A percentile compares a stretch with the other conserved stretches of the same genome.
Evolutionary conservation across 2,797 vertebrate genomes (phyloP).

Genomic region (Rhinella marina): DNA sequence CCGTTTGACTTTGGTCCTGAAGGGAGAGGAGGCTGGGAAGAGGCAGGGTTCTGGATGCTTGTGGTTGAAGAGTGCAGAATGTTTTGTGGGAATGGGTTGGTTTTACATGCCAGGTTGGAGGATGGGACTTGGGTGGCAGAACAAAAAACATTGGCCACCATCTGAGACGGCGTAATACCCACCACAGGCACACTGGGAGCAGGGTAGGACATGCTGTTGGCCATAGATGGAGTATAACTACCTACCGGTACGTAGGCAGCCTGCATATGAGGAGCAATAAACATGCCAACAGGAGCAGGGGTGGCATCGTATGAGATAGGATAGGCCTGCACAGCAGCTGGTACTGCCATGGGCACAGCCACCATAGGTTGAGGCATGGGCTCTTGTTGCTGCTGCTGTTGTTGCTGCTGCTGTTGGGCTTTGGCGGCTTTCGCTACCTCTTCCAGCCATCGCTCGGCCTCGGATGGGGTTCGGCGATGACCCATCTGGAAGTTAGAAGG

Average conservation of each 20-base stretch:
- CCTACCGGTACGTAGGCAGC: slow-evolving; percentile 81
- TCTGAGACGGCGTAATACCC: slow-evolving; percentile 92
- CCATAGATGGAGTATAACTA: slow-evolving; percentile 78
- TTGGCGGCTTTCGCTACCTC: slow-evolving; percentile 87
- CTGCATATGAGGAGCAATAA: slow-evolving; percentile 75
- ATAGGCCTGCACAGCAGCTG: slow-evolving; percentile 81
- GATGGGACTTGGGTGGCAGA: slow-evolving; percentile 77
- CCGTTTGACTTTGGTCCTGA: slow-evolving; percentile 68
- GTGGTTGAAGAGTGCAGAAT: slow-evolving; percentile 64
- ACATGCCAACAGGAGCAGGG: slow-evolving; percentile 76
- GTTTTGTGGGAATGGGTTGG: slow-evolving; percentile 64
- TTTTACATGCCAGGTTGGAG: slow-evolving; percentile 70
- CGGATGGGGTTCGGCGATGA: slow-evolving; percentile 88
- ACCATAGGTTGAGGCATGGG: slow-evolving; percentile 68
- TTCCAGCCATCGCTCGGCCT: slow-evolving; percentile 91
- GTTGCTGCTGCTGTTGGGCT: slow-evolving; percentile 72
- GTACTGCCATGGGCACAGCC: slow-evolving; percentile 69
- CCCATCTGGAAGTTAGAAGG: slow-evolving; percentile 74
- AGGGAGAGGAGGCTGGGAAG: slow-evolving; percentile 51
- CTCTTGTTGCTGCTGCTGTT: slow-evolving; percentile 27
- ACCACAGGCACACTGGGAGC: slow-evolving; percentile 83
- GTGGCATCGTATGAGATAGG: slow-evolving; percentile 77
- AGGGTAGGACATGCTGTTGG: slow-evolving; percentile 81
- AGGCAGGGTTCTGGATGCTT: slow-evolving; percentile 72
- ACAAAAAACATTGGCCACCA: slow-evolving; percentile 93